Conservation (phyloP, 2,888 invertebrate genomes). For the Leucophora obtusa region DNA sequence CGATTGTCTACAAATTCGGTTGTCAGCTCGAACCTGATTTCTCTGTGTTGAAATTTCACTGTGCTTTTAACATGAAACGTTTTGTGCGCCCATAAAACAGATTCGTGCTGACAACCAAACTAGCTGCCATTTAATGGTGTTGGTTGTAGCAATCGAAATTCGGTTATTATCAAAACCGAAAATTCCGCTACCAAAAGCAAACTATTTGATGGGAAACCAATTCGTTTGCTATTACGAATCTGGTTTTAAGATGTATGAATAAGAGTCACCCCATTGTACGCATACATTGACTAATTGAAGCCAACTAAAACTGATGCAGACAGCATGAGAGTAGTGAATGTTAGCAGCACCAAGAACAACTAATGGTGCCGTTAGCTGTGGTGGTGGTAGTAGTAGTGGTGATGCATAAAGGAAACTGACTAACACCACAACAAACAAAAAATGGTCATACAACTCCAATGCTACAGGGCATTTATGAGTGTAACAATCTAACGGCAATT, state of each 20-base stretch:
- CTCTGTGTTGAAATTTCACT: too few relatives aligned
- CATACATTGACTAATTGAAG: constrained; percentile 53
- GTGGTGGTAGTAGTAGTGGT: constrained; percentile 9
- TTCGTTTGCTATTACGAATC: too few relatives aligned
- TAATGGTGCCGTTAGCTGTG: not conserved
- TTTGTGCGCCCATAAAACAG: too few relatives aligned
- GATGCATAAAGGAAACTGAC: constrained; percentile 17
- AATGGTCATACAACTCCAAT: constrained; percentile 14
- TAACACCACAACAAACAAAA: not conserved
- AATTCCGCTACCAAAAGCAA: too few relatives aligned
- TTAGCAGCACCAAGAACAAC: not conserved
- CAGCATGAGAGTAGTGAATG: constrained; percentile 39
- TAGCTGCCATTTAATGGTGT: too few relatives aligned
- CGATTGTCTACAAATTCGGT: too few relatives aligned
- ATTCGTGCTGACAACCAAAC: too few relatives aligned
- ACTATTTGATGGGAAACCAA: too few relatives aligned
- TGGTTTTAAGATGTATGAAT: not conserved
- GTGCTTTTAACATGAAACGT: too few relatives aligned
- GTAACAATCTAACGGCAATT: constrained; percentile 57
- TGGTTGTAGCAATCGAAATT: too few relatives aligned
- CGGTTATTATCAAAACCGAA: too few relatives aligned
- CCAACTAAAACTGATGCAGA: constrained; percentile 46
- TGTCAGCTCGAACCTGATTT: too few relatives aligned
- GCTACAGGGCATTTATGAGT: constrained; percentile 44
- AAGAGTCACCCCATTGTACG: not conserved